Base-by-base conservation (phyloP, 2,113 vertebrate genomes). In the Mirounga angustirostris region DNA sequence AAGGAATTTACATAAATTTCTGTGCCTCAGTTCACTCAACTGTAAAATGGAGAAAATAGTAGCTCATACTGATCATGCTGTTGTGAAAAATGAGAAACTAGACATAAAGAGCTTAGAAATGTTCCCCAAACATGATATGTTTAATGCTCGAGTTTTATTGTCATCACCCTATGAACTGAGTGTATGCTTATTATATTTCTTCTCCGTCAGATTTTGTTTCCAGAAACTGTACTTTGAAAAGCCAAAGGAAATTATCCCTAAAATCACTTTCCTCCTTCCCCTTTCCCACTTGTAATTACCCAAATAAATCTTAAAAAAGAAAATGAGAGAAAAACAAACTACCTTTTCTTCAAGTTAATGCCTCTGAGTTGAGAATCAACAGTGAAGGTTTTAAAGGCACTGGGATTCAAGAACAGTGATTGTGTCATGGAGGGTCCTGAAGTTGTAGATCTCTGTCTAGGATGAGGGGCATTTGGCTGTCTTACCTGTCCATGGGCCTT, bases 401-500 rank as follows among this genome's bases (percentile, higher is more conserved):
- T 50, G 14, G 36, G 3, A 5, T 90, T 58, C 30, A 15, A 87
- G 16, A 71, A 83, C 4, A 16, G 24, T 63, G 18, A 24, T 0
- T 8, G 1, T 61, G 22, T 2, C 30, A 16, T 7, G 21, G 85
- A 9, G 1, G 15, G 4, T 28, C 19, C n/a, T 46, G 36, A 46
- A 43, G 7, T 21, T 78, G 67, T 18, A 67, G 22, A n/a, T 11
- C 33, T 65, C 24, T 59, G 6, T n/a, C 33, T 84, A 4, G 12
- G 2, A 0, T 33, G 16, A 28, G 1, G 46, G 11, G 1, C 11
- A 9, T 24, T n/a, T 26, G 36, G 54, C 16, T 30, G 9, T 50
- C 3, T 59, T 26, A 8, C 5, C 58, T 84, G 19, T 28, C 4
- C 0, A 0, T 9, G 9, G 1, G 3, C 11, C 16, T 65, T 71